These are phyloP conservation scores for Anomalospiza imberbis DNA, from an alignment of 2,797 vertebrate genomes.

Conservation along the genomic window DNA sequence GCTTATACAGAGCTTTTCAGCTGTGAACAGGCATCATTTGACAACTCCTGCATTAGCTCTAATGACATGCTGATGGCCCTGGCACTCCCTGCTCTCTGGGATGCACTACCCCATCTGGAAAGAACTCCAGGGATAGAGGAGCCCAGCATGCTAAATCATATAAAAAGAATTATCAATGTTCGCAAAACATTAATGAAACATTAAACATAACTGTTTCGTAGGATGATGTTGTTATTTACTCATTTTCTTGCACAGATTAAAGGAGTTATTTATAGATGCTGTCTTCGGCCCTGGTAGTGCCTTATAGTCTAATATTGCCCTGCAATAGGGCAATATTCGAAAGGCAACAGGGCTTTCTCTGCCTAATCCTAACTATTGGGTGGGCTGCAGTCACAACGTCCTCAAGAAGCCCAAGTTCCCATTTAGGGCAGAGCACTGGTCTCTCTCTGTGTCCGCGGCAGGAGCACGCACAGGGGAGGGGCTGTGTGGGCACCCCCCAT, in stretches of 20 bases:
- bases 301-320: background rate
- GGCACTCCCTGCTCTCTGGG: background rate
- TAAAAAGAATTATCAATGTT: background rate
- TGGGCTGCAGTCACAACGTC: accelerated
- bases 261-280: background rate
- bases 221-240: background rate
- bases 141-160: background rate
- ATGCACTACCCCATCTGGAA: background rate
- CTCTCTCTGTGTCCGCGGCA: accelerated
- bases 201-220: background rate
- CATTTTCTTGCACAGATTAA: background rate
- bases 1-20: slow-evolving; percentile 20
- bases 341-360: background rate
- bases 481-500: too few species aligned
- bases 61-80: background rate
- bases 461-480: too few species aligned
- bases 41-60: background rate
- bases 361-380: background rate
- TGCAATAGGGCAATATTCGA: background rate
- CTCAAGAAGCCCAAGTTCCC: background rate
- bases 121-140: background rate
- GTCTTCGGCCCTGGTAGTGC: background rate
- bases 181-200: background rate
- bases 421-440: accelerated
- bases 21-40: background rate